phyloP scores from a whole-genome alignment of 2,797 vertebrate genomes.

The Danio choprae region DNA sequence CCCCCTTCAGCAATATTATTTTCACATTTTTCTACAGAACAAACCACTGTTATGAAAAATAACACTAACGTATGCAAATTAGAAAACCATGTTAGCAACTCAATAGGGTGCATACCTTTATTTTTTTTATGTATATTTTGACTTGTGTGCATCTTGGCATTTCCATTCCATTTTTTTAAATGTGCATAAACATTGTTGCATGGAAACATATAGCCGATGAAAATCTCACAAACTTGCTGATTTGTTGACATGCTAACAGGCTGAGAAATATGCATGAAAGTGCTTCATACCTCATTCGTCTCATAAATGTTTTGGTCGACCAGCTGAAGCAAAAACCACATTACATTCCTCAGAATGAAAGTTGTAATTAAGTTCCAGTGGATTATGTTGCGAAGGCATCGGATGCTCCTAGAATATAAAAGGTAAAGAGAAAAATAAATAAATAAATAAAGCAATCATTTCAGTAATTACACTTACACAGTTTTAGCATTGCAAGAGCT shows the following conservation, averaged over 20 bases:
- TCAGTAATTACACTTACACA: background rate
- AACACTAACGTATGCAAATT: no score
- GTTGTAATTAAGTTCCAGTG: constrained; percentile 98
- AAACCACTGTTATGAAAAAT: no score
- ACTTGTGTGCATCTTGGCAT: no score
- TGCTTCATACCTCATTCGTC: constrained; percentile 88
- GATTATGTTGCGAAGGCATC: constrained; percentile 96
- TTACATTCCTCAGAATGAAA: constrained; percentile 93
- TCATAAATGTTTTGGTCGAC: constrained; percentile 95
- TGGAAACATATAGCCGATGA: background rate
- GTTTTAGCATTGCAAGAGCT: constrained; percentile 16
- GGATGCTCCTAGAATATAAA: constrained; percentile 86
- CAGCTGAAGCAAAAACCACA: constrained; percentile 97
- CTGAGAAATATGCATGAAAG: constrained; percentile 8
- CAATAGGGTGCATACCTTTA: no score
- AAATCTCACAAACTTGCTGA: background rate
- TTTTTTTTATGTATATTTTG: no score
- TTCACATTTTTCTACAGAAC: no score
- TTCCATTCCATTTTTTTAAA: no score
- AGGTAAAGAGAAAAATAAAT: no score
- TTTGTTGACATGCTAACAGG: background rate
- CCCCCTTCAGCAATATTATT: no score
- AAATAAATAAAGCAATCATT: constrained; percentile 1
- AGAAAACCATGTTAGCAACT: no score
- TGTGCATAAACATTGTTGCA: no score